A percentile compares a stretch with the other conserved stretches of the same genome.
phyloP scores from a whole-genome alignment of 2,797 vertebrate species.

The Pseudomugil gertrudae region DNA sequence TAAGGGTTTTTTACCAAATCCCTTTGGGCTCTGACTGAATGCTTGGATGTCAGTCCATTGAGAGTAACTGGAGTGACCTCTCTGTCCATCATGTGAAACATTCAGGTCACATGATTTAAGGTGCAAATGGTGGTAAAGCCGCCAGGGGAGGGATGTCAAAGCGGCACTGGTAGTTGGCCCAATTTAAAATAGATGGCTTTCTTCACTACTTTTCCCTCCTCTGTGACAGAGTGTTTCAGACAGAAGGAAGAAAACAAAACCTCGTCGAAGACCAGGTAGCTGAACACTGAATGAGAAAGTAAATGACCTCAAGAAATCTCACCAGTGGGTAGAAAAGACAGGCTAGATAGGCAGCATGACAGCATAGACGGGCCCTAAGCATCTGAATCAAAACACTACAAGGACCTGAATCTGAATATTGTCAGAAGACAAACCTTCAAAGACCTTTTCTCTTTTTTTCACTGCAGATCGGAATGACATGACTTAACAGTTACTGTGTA shows the following conservation, averaged over 20 bases:
- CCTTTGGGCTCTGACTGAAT: background rate
- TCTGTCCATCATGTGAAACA: rapidly evolving
- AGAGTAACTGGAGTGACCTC: background rate
- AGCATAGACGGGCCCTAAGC: background rate
- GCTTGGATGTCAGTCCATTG: background rate
- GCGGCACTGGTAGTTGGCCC: background rate
- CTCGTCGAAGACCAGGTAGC: background rate
- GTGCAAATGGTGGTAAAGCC: constrained; percentile 4
- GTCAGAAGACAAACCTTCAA: background rate
- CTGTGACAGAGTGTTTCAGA: background rate
- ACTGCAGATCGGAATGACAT: background rate
- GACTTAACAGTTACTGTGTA: too few species aligned
- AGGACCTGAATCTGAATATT: background rate
- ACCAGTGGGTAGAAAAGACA: background rate
- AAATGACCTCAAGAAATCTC: background rate
- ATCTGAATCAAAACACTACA: background rate
- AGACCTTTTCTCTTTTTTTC: background rate
- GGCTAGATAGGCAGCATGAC: background rate
- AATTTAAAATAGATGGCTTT: background rate
- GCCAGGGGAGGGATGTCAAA: background rate
- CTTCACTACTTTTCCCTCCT: background rate
- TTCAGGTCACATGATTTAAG: background rate
- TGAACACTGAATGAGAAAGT: background rate
- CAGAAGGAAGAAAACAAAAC: background rate
- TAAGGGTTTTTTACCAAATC: background rate